These are phyloP conservation scores for Drosophila borborema DNA, from an alignment of 2,888 invertebrate species.

Conservation along the genomic window DNA sequence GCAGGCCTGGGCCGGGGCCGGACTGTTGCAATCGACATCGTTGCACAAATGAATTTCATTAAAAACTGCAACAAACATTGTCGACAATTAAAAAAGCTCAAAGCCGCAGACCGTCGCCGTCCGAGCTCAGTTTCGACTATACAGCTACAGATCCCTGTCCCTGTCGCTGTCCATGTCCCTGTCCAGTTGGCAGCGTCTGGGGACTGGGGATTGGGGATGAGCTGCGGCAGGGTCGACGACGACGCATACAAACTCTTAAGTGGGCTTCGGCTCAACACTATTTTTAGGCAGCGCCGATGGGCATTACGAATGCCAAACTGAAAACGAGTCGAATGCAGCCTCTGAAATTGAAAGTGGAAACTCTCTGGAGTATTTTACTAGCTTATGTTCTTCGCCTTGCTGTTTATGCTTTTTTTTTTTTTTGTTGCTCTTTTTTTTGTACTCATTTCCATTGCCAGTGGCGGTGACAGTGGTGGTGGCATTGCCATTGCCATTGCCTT, in stretches of 20 bases:
- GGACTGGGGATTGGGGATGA: constrained; percentile 71
- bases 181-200: constrained; percentile 39
- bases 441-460: constrained; percentile 8
- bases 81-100: constrained; percentile 77
- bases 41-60: constrained; percentile 77
- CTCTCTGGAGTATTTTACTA: constrained; percentile 74
- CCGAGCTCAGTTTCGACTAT: constrained; percentile 25
- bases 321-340: constrained; percentile 54
- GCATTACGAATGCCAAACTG: constrained; percentile 46
- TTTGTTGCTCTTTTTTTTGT: neutral
- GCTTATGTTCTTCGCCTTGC: constrained; percentile 23
- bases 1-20: constrained; percentile 29
- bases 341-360: constrained; percentile 82
- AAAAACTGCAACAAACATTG: constrained; percentile 80
- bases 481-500: constrained; percentile 3
- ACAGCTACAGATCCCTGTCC: constrained; percentile 9
- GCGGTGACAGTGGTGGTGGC: constrained; percentile 7
- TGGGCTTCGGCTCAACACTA: constrained; percentile 55
- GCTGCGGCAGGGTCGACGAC: constrained; percentile 38
- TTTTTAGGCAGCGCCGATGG: constrained; percentile 64
- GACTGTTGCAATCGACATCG: constrained; percentile 57
- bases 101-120: constrained; percentile 56
- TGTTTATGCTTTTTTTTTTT: constrained; percentile 3
- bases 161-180: constrained; percentile 22
- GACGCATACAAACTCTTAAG: constrained; percentile 61